Conservation (phyloP, 2,888 invertebrate genomes). For the Rotaria sp. region DNA sequence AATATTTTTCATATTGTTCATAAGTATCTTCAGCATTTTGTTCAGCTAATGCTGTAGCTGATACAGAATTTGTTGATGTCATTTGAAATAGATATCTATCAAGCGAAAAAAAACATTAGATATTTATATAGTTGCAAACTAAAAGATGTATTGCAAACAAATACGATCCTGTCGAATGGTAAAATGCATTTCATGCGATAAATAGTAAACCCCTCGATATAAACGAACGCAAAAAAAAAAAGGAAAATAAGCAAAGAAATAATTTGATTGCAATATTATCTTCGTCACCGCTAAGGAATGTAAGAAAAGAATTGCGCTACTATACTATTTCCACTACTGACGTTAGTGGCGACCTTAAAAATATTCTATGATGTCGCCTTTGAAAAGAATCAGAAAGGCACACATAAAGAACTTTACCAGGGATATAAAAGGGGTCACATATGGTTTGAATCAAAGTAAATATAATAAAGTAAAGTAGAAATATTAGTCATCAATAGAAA, state of each 20-base stretch:
- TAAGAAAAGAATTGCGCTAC: neutral
- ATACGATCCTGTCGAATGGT: neutral
- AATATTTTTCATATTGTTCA: slow-evolving; percentile 7
- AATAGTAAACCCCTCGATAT: neutral
- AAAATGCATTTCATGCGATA: neutral
- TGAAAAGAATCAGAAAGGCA: neutral
- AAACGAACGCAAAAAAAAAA: neutral
- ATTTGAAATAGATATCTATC: neutral
- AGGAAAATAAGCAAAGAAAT: neutral
- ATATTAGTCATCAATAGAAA: too few species aligned
- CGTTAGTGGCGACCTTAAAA: neutral
- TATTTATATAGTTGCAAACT: neutral
- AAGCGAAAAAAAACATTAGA: too few species aligned
- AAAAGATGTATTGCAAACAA: neutral
- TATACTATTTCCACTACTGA: neutral
- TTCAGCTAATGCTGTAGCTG: neutral
- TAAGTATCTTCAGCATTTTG: neutral
- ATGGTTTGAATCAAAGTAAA: too few species aligned
- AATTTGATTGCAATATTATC: neutral
- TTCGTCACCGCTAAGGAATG: neutral
- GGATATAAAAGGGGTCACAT: neutral
- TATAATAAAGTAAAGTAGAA: too few species aligned
- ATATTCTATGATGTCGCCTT: neutral
- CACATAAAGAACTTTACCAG: neutral
- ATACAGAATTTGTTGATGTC: neutral